Evolutionary conservation across 1,140 invertebrate genomes (phyloP).

Genomic region (Rhopalosiphum maidis): DNA sequence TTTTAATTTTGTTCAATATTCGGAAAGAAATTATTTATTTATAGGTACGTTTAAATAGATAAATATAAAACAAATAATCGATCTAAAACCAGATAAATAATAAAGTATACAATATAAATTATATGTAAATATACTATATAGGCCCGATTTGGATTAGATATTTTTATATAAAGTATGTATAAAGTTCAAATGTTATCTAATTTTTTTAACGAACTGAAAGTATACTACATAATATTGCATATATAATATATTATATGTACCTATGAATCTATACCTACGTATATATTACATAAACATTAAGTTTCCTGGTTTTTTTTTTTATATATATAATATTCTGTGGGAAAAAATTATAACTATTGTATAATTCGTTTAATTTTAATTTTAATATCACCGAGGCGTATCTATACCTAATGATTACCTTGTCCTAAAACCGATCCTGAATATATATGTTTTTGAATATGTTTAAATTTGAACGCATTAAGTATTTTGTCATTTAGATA

Average conservation of each 20-base stretch:
- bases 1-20: not conserved
- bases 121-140: not conserved
- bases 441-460: no score
- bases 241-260: no score
- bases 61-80: not conserved
- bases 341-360: not conserved
- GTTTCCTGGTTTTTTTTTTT: not conserved
- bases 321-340: not conserved
- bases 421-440: no score
- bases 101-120: not conserved
- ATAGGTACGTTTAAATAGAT: no score
- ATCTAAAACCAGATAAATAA: not conserved
- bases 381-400: not conserved
- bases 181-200: slow-evolving; percentile 9
- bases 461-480: no score
- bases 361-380: not conserved
- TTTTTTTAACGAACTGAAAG: not conserved
- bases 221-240: not conserved
- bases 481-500: no score
- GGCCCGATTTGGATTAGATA: not conserved
- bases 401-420: no score
- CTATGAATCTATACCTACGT: not conserved
- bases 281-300: not conserved
- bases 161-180: not conserved
- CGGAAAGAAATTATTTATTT: no score